Evolutionary conservation across 2,797 vertebrate species (phyloP), one percentile per base, ranked within the genome.

Genomic region (Tragopan temminckii): DNA sequence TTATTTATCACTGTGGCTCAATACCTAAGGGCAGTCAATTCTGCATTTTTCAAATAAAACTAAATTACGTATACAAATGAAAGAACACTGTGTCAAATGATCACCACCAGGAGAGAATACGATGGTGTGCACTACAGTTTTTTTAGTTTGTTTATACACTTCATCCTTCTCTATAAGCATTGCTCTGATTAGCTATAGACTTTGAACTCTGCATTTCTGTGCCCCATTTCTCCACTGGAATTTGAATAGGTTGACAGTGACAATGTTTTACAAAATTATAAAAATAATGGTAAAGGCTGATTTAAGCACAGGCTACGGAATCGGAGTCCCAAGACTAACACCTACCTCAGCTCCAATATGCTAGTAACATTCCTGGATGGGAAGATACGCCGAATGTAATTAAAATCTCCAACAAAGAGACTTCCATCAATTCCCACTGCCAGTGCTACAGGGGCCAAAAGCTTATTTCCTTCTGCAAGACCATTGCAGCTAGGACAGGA

Each of bases 401-500:
- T 99, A 96, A 99, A 99, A 97, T 99, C 99, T 24, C 99, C 99
- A 9, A 99, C 99, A 11, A 99, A 99, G 79, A 99, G 99, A 97
- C 99, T 99, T 96, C 99, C 99, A 29, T 99, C 99, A 9, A 98
- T 97, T 84, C 99, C 99, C 88, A 99, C 99, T 8, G 99, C 99
- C 97, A 99, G 98, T 36, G 99, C 99, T 21, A 99, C 99, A 0
- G 99, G 99, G 31, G 99, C 99, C 96, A 99, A 96, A 84, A 99
- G 98, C 94, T 99, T 99, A 98, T 99, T 99, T 93, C 99, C 99
- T 68, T 99, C 99, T 1, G 99, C 99, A 17, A 99, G 98, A 53
- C 99, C 99, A 5, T 99, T 99, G 95, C 99, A 99, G 98, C 99
- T 99, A 25, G 99, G 99, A 93, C 99, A 99, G 46, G 99, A 99